Conservation (phyloP, 1,140 invertebrate genomes). For the Drosophila sucinea region DNA sequence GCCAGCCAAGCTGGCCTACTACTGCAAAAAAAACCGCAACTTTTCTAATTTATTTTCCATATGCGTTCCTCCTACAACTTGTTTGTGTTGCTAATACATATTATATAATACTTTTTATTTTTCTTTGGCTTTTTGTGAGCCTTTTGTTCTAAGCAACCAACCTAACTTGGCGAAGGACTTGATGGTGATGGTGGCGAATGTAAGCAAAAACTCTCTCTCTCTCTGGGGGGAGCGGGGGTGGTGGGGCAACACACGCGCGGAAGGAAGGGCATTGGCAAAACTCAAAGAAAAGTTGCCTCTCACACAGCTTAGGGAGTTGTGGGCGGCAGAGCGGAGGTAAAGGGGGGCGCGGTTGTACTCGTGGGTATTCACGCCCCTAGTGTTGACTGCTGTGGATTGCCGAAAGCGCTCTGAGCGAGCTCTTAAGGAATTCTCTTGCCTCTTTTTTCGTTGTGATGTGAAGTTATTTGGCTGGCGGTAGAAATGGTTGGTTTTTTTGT, state of each 20-base stretch:
- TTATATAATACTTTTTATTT: slow-evolving; percentile 65
- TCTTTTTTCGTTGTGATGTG: neutral
- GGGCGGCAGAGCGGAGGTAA: neutral
- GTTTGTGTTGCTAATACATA: slow-evolving; percentile 51
- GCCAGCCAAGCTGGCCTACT: neutral
- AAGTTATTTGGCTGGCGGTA: neutral
- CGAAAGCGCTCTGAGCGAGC: neutral
- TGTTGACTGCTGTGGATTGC: slow-evolving; percentile 46
- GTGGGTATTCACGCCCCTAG: slow-evolving; percentile 29
- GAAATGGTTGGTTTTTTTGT: neutral
- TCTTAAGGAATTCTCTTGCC: slow-evolving; percentile 8
- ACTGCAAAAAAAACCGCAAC: slow-evolving; percentile 40
- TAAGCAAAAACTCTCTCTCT: slow-evolving; percentile 7
- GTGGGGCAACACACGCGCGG: neutral
- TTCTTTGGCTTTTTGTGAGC: slow-evolving; percentile 45
- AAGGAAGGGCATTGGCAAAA: neutral
- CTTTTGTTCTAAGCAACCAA: slow-evolving; percentile 55
- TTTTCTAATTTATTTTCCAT: slow-evolving; percentile 68
- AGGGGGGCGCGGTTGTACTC: neutral
- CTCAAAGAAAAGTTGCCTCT: slow-evolving; percentile 17
- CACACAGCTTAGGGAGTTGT: slow-evolving; percentile 27
- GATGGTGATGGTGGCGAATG: slow-evolving; percentile 1
- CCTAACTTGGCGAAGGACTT: slow-evolving; percentile 1
- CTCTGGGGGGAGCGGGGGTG: neutral
- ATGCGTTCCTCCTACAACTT: slow-evolving; percentile 20